A percentile compares a stretch with the other conserved stretches of the same genome.
Evolutionary conservation across 2,113 vertebrate genomes (phyloP).

Genomic region (Tonatia bakeri): DNA sequence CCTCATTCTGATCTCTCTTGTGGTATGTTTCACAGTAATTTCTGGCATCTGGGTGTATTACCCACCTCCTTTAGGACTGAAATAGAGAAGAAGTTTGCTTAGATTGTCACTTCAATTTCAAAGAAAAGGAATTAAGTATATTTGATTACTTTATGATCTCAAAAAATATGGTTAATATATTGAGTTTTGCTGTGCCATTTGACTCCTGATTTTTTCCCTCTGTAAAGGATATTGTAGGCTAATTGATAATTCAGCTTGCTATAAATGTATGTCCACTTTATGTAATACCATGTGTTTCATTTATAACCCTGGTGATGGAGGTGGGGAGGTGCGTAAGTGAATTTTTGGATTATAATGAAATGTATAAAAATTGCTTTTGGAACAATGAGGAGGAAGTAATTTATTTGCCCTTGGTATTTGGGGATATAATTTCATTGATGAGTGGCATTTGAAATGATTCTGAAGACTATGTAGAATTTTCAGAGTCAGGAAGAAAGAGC

Average conservation of each 20-base stretch:
- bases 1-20: background rate
- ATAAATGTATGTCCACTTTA: background rate
- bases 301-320: background rate
- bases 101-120: background rate
- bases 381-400: background rate
- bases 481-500: background rate
- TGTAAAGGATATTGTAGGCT: background rate
- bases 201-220: background rate
- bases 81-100: background rate
- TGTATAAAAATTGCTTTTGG: background rate
- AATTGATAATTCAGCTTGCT: background rate
- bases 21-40: background rate
- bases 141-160: slow-evolving; percentile 16
- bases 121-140: background rate
- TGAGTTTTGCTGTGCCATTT: slow-evolving; percentile 4
- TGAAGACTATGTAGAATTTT: background rate
- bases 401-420: background rate
- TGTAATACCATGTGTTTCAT: background rate
- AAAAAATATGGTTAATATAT: background rate
- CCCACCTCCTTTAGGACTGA: background rate
- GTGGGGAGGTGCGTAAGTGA: background rate
- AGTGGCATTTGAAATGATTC: background rate
- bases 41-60: background rate
- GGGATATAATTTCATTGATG: background rate
- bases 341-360: background rate